Evolutionary conservation across 1,140 invertebrate genomes (phyloP).

Genomic region (Acromyrmex echinatior): DNA sequence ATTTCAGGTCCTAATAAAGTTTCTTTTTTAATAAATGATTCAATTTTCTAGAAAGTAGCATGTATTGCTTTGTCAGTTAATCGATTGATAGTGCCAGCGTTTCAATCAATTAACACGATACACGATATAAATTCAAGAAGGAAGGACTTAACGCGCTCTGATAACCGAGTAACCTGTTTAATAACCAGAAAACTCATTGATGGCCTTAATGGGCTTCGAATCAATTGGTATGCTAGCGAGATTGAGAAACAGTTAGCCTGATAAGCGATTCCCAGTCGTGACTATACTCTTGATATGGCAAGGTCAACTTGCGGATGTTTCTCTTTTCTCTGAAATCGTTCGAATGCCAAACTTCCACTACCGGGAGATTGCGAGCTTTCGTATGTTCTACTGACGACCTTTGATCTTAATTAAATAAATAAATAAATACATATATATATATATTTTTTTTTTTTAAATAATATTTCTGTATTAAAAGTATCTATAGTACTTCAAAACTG

Average conservation of each 20-base stretch:
- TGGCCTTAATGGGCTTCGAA: constrained; percentile 71
- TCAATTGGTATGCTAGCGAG: constrained; percentile 81
- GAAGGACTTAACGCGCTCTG: constrained; percentile 17
- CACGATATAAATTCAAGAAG: neutral
- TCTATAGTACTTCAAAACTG: neutral
- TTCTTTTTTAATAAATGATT: neutral
- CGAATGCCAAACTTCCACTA: constrained; percentile 22
- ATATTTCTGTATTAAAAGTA: neutral
- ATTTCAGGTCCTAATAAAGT: neutral
- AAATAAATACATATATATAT: neutral
- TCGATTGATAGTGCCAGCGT: neutral
- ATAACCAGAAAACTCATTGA: constrained; percentile 78
- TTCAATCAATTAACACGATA: constrained; percentile 14
- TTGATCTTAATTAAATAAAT: neutral
- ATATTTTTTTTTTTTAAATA: neutral
- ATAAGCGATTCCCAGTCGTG: constrained; percentile 78
- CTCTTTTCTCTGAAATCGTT: constrained; percentile 58
- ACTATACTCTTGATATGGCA: constrained; percentile 77
- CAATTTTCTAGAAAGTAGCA: neutral
- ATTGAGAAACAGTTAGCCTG: constrained; percentile 76
- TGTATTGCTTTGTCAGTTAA: neutral
- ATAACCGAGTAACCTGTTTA: constrained; percentile 83
- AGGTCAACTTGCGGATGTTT: constrained; percentile 70
- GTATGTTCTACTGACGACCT: neutral
- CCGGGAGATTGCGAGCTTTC: neutral